phyloP scores from a whole-genome alignment of 2,113 vertebrate species.

The Callithrix jacchus region DNA sequence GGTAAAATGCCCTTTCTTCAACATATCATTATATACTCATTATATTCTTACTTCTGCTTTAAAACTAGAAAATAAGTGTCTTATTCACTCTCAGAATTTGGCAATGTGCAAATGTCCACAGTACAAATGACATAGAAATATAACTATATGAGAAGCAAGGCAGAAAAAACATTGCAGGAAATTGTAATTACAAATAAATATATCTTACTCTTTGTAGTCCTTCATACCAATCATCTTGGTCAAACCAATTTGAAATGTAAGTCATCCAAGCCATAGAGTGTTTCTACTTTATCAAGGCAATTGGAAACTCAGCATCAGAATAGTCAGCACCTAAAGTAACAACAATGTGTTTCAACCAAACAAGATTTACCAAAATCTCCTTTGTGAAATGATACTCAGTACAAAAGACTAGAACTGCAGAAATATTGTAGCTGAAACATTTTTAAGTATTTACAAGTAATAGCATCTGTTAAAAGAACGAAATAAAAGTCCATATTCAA shows the following conservation, averaged over 20 bases:
- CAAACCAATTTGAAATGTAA: constrained; percentile 86
- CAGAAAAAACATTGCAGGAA: constrained; percentile 56
- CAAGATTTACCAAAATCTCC: constrained; percentile 50
- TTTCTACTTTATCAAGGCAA: constrained; percentile 70
- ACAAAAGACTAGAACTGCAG: not conserved
- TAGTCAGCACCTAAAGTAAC: constrained; percentile 69
- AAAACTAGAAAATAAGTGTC: constrained; percentile 46
- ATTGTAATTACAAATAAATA: constrained; percentile 71
- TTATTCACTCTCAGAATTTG: constrained; percentile 41
- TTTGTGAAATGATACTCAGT: constrained; percentile 22
- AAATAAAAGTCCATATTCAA: constrained; percentile 47
- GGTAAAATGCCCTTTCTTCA: not conserved
- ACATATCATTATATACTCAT: not conserved
- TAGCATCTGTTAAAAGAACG: constrained; percentile 11
- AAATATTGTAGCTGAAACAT: constrained; percentile 41
- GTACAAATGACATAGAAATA: constrained; percentile 35
- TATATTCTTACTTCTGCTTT: constrained; percentile 36
- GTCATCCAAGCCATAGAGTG: constrained; percentile 84
- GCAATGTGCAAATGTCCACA: constrained; percentile 18
- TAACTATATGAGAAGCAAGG: not conserved
- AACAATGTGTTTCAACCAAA: constrained; percentile 59
- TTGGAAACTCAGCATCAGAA: constrained; percentile 51
- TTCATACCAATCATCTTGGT: constrained; percentile 88
- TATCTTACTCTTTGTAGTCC: constrained; percentile 86
- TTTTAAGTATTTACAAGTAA: constrained; percentile 39